Evolutionary conservation across 35 echinoderm and acorn worm genomes (phyloP).

Genomic region (Apostichopus californicus): DNA sequence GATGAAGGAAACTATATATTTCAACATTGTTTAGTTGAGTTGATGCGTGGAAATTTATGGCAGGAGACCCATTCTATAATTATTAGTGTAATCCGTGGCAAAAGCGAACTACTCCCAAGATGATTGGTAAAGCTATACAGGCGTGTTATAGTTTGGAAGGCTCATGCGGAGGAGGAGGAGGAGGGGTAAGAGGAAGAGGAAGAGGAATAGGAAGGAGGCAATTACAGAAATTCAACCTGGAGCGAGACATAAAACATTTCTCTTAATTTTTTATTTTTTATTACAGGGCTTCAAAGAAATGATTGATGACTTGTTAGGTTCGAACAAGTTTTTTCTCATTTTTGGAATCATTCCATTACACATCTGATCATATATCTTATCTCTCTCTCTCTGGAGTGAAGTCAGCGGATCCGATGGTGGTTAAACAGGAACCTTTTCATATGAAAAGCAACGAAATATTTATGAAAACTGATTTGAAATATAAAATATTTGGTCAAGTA

Average conservation of each 20-base stretch:
- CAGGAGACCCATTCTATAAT: slow-evolving; percentile 19
- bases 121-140: slow-evolving; percentile 7
- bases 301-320: slow-evolving; percentile 14
- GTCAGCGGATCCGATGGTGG: background rate
- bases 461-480: background rate
- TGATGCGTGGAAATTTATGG: slow-evolving; percentile 47
- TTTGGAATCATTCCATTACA: slow-evolving; percentile 19
- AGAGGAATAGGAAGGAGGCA: background rate
- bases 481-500: too few relatives aligned
- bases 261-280: slow-evolving; percentile 46
- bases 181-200: too few relatives aligned
- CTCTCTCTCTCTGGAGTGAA: background rate
- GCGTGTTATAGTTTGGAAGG: background rate
- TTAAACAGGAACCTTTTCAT: background rate
- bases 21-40: slow-evolving; percentile 48
- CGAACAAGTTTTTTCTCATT: slow-evolving; percentile 22
- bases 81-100: slow-evolving; percentile 35
- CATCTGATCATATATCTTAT: background rate
- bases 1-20: slow-evolving; percentile 39
- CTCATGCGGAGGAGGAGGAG: too few relatives aligned
- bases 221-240: slow-evolving; percentile 41
- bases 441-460: background rate
- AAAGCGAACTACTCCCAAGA: background rate
- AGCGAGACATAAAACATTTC: slow-evolving; percentile 8
- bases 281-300: background rate